Evolutionary conservation across 2,797 vertebrate genomes (phyloP).

Genomic region (Eptatretus atami): DNA sequence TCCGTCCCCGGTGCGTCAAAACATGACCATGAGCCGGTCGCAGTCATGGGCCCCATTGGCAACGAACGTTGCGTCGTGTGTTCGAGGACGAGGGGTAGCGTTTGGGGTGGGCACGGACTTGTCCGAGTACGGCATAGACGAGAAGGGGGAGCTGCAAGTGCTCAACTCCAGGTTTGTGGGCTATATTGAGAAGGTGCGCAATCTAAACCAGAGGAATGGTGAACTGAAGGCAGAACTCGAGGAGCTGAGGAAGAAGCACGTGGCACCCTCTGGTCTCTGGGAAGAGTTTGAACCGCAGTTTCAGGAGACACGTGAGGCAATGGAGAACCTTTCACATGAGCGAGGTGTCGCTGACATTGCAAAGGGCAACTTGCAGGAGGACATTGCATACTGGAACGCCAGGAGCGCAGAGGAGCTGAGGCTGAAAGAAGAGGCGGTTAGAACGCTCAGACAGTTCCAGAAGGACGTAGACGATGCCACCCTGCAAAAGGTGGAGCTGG

Average conservation of each 20-base stretch:
- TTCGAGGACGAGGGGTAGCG: conserved; percentile 13
- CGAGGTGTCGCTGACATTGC: conserved; percentile 30
- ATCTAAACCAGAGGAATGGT: conserved; percentile 23
- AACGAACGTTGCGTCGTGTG: conserved; percentile 9
- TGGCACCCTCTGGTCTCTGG: conserved; percentile 15
- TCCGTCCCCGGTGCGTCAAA: conserved; percentile 18
- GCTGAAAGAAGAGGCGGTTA: conserved; percentile 29
- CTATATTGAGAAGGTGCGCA: conserved; percentile 21
- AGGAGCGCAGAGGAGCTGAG: conserved; percentile 31
- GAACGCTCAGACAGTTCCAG: conserved; percentile 28
- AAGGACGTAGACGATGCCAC: conserved; percentile 32
- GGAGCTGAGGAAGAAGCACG: conserved; percentile 16
- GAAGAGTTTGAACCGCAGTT: conserved; percentile 20
- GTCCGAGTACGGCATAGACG: conserved; percentile 21
- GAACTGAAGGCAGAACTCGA: conserved; percentile 15
- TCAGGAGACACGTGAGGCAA: conserved; percentile 24
- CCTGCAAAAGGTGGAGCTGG: conserved; percentile 27
- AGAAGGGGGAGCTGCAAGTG: conserved; percentile 35
- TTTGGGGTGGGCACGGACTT: conserved; percentile 20
- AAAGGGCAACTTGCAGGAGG: conserved; percentile 29
- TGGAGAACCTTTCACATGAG: conserved; percentile 24
- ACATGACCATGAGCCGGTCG: conserved; percentile 11
- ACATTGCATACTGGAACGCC: conserved; percentile 28
- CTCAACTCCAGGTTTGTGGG: conserved; percentile 22
- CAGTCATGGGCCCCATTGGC: conserved; percentile 5